Evolutionary conservation across 2,797 vertebrate species (phyloP).

Genomic region (Brachymystax lenok): DNA sequence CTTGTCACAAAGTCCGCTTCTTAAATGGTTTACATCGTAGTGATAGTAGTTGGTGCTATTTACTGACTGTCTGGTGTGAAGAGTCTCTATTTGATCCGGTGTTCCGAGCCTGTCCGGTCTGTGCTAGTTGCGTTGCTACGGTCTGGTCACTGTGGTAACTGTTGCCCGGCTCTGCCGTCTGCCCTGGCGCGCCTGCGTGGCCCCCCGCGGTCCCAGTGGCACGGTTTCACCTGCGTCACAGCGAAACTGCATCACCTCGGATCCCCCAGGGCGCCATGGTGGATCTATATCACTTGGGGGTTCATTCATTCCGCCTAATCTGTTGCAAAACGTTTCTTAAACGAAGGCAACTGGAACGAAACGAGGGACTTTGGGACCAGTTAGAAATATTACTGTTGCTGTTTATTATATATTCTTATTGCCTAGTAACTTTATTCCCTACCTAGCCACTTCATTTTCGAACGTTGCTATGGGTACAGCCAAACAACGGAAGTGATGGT

Average conservation of each 20-base stretch:
- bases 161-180: not conserved
- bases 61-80: constrained; percentile 1
- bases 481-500: too few species aligned
- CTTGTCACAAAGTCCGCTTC: not conserved
- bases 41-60: not conserved
- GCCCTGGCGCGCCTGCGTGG: not conserved
- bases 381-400: too few species aligned
- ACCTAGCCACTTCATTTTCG: too few species aligned
- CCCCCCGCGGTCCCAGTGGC: not conserved
- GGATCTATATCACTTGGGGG: not conserved
- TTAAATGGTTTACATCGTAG: not conserved
- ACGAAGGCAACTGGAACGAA: not conserved
- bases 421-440: too few species aligned
- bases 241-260: not conserved
- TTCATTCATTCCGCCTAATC: too few species aligned
- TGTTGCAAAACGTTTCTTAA: too few species aligned
- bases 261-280: not conserved
- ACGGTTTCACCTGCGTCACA: not conserved
- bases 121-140: not conserved
- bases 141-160: not conserved
- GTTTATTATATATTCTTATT: too few species aligned
- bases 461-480: too few species aligned
- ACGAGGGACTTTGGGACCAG: not conserved
- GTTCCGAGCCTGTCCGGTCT: not conserved
- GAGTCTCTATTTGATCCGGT: not conserved